Conservation (phyloP, 2,888 invertebrate species). For the Andricus quercusramuli region DNA sequence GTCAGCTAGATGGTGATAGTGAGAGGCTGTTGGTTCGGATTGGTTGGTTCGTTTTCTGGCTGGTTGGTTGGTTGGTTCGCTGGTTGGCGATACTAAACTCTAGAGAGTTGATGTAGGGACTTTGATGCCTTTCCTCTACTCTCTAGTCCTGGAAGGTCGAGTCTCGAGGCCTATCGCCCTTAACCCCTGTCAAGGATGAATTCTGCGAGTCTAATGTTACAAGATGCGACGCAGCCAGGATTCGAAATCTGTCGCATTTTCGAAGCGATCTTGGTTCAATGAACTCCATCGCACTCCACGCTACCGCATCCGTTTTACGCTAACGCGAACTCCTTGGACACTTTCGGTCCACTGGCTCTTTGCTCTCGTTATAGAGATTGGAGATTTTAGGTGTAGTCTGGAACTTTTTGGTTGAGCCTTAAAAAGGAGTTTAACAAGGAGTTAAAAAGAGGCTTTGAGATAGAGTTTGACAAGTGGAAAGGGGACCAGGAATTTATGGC, state of each 20-base stretch:
- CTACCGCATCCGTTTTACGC: conserved; percentile 57
- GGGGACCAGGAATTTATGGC: background rate
- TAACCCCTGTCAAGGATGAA: conserved; percentile 53
- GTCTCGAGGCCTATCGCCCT: conserved; percentile 64
- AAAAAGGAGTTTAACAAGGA: background rate
- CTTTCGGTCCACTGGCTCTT: conserved; percentile 33
- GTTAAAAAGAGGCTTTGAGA: background rate
- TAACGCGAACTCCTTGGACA: conserved; percentile 49
- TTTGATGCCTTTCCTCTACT: conserved; percentile 48
- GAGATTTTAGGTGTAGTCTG: background rate
- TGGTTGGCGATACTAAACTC: background rate
- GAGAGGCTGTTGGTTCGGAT: conserved; percentile 14
- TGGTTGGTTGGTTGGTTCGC: background rate
- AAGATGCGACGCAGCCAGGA: conserved; percentile 33
- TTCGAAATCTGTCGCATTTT: conserved; percentile 43
- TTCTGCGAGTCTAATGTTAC: conserved; percentile 47
- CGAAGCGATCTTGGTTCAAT: conserved; percentile 63
- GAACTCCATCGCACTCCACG: conserved; percentile 62
- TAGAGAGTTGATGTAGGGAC: conserved; percentile 1
- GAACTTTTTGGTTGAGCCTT: background rate
- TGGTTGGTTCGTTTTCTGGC: background rate
- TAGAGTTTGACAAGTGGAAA: background rate
- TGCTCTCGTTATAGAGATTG: conserved; percentile 26
- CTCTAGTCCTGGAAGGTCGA: conserved; percentile 65
- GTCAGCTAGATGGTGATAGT: conserved; percentile 35